phyloP scores from a whole-genome alignment of 2,113 vertebrate species.

The Calidris pygmaea region DNA sequence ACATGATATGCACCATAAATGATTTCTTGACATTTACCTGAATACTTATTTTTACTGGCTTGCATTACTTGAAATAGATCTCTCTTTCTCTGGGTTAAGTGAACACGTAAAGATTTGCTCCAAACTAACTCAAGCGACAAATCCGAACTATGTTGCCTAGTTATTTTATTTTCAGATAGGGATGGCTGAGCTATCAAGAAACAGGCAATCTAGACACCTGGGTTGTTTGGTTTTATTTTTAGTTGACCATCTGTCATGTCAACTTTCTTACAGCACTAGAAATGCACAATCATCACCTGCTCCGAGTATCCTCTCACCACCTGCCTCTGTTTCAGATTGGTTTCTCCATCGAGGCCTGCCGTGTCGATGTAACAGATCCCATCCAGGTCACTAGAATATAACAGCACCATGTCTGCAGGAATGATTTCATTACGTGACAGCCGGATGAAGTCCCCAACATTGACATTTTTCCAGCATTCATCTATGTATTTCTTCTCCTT shows the following conservation, averaged over 20 bases:
- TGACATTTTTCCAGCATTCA: conserved; percentile 87
- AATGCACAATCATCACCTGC: conserved; percentile 74
- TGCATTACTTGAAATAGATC: neutral
- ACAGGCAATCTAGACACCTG: neutral
- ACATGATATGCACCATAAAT: rapidly evolving
- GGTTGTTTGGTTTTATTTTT: neutral
- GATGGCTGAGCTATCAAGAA: neutral
- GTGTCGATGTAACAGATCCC: conserved; percentile 94
- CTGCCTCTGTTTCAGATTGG: conserved; percentile 92
- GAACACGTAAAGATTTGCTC: neutral
- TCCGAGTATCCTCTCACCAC: conserved; percentile 82
- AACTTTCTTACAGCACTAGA: neutral
- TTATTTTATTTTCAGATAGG: neutral
- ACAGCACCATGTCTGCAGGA: conserved; percentile 91
- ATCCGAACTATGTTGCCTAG: neutral
- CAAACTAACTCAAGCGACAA: neutral
- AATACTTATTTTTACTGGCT: neutral
- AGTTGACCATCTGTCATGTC: neutral
- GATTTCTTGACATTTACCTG: neutral
- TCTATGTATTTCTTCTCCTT: conserved; percentile 80
- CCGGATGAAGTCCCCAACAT: conserved; percentile 89
- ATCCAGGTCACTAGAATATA: conserved; percentile 87
- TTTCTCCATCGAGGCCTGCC: conserved; percentile 91
- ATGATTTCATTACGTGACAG: conserved; percentile 90
- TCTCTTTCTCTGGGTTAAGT: neutral